Conservation (phyloP, 2,888 invertebrate genomes). For the Polydesmus complanatus region DNA sequence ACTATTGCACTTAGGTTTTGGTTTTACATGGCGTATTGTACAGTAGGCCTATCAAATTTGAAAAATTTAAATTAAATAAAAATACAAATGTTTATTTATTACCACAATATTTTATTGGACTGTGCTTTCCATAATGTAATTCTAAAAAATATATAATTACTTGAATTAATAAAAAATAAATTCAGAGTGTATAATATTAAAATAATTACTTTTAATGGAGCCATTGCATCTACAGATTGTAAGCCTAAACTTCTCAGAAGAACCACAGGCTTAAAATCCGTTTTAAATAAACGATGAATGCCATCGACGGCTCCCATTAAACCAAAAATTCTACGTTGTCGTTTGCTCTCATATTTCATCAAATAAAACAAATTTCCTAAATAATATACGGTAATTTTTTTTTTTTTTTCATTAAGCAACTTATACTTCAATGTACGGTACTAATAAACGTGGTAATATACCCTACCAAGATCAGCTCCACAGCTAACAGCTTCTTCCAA, state of each 20-base stretch:
- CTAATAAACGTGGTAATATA: too few species aligned
- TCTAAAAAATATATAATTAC: background rate
- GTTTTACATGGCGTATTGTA: too few species aligned
- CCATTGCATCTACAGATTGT: background rate
- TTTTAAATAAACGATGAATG: constrained; percentile 2
- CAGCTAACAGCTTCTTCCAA: constrained; percentile 54
- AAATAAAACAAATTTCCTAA: constrained; percentile 1
- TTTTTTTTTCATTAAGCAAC: too few species aligned
- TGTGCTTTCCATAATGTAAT: background rate
- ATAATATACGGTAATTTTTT: background rate
- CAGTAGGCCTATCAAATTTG: too few species aligned
- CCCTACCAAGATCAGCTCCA: constrained; percentile 56
- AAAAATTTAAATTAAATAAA: too few species aligned
- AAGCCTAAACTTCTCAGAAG: constrained; percentile 3
- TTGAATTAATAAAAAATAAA: too few species aligned
- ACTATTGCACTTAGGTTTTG: too few species aligned
- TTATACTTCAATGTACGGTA: too few species aligned
- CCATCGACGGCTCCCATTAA: constrained; percentile 5
- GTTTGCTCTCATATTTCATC: background rate
- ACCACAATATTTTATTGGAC: too few species aligned
- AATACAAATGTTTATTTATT: too few species aligned
- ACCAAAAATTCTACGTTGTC: background rate
- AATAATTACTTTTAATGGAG: constrained; percentile 4
- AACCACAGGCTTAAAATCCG: constrained; percentile 1
- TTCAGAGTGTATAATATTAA: too few species aligned